Evolutionary conservation across 2,888 invertebrate genomes (phyloP), one percentile per base, ranked within the genome.

Genomic region (Torymus tubicola): DNA sequence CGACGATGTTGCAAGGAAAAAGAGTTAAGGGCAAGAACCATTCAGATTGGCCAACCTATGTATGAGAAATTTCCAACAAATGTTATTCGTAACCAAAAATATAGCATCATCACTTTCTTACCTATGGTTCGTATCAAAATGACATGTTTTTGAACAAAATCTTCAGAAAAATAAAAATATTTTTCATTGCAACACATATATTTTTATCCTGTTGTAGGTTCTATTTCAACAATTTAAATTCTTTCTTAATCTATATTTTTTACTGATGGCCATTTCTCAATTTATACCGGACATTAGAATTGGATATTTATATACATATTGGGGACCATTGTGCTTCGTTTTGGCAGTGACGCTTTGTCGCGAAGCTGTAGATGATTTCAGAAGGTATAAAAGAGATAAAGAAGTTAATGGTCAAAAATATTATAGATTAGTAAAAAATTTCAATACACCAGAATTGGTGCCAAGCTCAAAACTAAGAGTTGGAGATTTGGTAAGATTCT

Each of bases 221-320:
- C 93, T 99, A 83, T 99, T 96, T 92, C 98, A 99, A 92, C 99
- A 99, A 92, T 99, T 99, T 92, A 96, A 98, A 87, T 99, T 99
- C 92, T 99, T 99, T 92, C 93, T 99, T 84, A 99, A 99, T 92
- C 92, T 99, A 80, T 99, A 99, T 91, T 99, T 99, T 92, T 93
- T 99, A 85, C 93, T 99, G 80, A 99, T 99, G 99, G 99, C 99
- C 0, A 93, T 96, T 75, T 98, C 98, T 88, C 99, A 99, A 92
- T 99, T 99, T 92, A 97, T 99, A 89, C 98, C 98, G 31, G 97
- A 97, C 87, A 96, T 99, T 85, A 93, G 97, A 86, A 98, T 99
- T 87, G 99, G 99, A 2, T 98, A 98, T 90, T 94, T 99, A 64
- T 99, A 99, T 91, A 99, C 99, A 0, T 99, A 99, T 91, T 99